Conservation (phyloP, 2,113 vertebrate genomes). For the Ancistrus triradiatus region DNA sequence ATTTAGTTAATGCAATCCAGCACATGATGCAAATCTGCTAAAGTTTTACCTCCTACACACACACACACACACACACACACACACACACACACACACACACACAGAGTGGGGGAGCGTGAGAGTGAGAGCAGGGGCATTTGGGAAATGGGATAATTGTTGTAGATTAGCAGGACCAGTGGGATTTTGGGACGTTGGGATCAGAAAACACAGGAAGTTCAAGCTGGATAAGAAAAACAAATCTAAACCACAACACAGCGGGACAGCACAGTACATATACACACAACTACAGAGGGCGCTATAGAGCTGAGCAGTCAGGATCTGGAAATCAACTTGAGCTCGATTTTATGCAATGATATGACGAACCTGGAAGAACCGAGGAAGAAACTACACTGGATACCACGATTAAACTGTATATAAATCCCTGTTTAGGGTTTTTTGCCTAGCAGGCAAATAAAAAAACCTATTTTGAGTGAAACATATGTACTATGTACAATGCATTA, state of each 20-base stretch:
- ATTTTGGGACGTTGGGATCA: conserved; percentile 2
- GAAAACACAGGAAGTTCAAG: not conserved
- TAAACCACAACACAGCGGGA: not conserved
- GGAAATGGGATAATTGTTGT: conserved; percentile 24
- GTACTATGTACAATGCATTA: too few relatives aligned
- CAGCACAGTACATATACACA: too few relatives aligned
- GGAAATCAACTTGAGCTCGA: too few relatives aligned
- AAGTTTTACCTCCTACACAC: not conserved
- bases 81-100: conserved; percentile 26
- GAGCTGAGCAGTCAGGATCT: too few relatives aligned
- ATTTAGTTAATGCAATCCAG: not conserved
- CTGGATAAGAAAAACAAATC: not conserved
- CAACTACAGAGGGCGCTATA: not conserved
- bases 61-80: conserved; percentile 1
- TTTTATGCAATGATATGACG: too few relatives aligned
- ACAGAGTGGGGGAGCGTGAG: conserved; percentile 23
- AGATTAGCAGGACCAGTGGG: conserved; percentile 36
- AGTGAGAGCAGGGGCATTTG: too few relatives aligned
- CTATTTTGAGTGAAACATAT: too few relatives aligned
- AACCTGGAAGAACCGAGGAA: too few relatives aligned
- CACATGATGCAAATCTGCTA: not conserved
- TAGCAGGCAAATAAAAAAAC: too few relatives aligned
- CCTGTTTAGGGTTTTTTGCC: too few relatives aligned
- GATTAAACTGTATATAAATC: too few relatives aligned
- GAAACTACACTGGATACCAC: too few relatives aligned